Evolutionary conservation across 2,888 invertebrate species (phyloP).

Genomic region (Cerastis rubricosa): DNA sequence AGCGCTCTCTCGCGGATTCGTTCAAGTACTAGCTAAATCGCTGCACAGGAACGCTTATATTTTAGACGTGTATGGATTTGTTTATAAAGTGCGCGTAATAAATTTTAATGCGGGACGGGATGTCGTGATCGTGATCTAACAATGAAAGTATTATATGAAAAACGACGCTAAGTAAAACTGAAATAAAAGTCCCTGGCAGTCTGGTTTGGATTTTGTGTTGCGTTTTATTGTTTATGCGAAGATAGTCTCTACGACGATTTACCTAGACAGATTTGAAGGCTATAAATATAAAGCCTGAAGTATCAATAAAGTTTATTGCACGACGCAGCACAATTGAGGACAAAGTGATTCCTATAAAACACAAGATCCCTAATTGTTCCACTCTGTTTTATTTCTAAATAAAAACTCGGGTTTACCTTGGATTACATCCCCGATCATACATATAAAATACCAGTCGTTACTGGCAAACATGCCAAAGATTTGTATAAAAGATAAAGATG

Average conservation of each 20-base stretch:
- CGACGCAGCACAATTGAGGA: slow-evolving; percentile 23
- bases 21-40: slow-evolving; percentile 64
- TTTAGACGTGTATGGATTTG: slow-evolving; percentile 55
- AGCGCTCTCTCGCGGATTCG: slow-evolving; percentile 67
- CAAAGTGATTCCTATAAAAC: slow-evolving; percentile 38
- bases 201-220: neutral
- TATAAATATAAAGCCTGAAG: slow-evolving; percentile 37
- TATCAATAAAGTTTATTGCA: slow-evolving; percentile 41
- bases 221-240: slow-evolving; percentile 9
- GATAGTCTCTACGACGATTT: slow-evolving; percentile 8
- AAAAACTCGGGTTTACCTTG: slow-evolving; percentile 32
- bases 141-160: slow-evolving; percentile 21
- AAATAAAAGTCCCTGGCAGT: neutral
- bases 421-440: slow-evolving; percentile 37
- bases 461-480: slow-evolving; percentile 58
- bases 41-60: slow-evolving; percentile 53
- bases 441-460: slow-evolving; percentile 46
- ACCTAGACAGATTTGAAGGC: slow-evolving; percentile 22
- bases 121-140: slow-evolving; percentile 6
- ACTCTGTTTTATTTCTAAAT: slow-evolving; percentile 29
- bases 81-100: slow-evolving; percentile 45
- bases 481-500: slow-evolving; percentile 58
- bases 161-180: neutral
- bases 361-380: slow-evolving; percentile 33
- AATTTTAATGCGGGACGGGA: slow-evolving; percentile 33